Conservation (phyloP, 2,888 invertebrate species). For the Drosophila buzzatii region DNA sequence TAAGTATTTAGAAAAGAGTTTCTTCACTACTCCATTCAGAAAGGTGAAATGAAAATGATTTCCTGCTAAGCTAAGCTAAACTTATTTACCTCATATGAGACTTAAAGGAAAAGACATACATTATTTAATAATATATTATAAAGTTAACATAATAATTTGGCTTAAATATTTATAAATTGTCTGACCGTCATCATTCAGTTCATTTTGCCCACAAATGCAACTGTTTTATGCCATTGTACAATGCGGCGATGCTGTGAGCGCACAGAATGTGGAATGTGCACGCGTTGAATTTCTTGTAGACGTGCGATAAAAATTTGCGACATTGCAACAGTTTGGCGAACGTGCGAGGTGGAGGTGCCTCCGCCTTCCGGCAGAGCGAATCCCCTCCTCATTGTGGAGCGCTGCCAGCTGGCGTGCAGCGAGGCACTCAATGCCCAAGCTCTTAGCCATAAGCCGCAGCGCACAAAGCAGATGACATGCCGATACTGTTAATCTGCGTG, state of each 20-base stretch:
- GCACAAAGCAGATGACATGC: constrained; percentile 79
- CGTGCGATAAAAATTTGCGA: constrained; percentile 84
- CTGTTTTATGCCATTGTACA: constrained; percentile 38
- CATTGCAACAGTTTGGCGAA: constrained; percentile 81
- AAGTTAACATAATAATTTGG: no score
- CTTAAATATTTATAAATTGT: no score
- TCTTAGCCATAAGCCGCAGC: constrained; percentile 74
- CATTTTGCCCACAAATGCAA: background rate
- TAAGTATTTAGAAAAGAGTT: no score
- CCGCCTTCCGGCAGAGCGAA: constrained; percentile 8
- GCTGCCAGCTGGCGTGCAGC: constrained; percentile 50
- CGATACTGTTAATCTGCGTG: constrained; percentile 83
- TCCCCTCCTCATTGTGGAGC: constrained; percentile 23
- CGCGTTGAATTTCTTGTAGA: constrained; percentile 83
- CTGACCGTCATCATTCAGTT: background rate
- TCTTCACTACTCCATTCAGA: no score
- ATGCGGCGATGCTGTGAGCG: constrained; percentile 58
- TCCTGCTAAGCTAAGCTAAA: background rate
- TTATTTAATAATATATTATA: background rate
- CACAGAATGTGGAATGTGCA: constrained; percentile 80
- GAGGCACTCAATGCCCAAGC: constrained; percentile 62
- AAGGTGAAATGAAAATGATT: background rate
- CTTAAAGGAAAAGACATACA: background rate
- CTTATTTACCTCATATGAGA: background rate
- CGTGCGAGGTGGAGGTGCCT: constrained; percentile 56